Conservation (phyloP, 2,888 invertebrate species). For the Drosophila neoperkinsi region DNA sequence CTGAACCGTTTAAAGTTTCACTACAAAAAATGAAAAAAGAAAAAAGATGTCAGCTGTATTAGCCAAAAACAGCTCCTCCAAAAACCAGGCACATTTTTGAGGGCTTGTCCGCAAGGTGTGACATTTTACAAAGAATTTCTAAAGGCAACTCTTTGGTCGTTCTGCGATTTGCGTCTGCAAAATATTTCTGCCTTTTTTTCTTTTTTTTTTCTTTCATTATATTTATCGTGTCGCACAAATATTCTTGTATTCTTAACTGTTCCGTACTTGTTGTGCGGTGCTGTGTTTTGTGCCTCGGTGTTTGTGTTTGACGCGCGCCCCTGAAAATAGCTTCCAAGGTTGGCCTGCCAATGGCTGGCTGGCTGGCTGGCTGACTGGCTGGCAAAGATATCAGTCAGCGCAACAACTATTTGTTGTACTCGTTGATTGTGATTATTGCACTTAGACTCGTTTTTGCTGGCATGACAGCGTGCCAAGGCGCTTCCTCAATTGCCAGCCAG, state of each 20-base stretch:
- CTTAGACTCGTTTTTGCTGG: not conserved
- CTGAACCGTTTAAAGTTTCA: not conserved
- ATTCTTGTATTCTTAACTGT: conserved; percentile 25
- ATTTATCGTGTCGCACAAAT: conserved; percentile 25
- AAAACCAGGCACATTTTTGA: not conserved
- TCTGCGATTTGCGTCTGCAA: conserved; percentile 1
- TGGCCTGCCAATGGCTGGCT: conserved; percentile 34
- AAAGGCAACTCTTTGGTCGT: not conserved
- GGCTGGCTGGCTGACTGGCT: not conserved
- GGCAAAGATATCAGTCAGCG: conserved; percentile 12
- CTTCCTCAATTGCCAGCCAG: conserved; percentile 1
- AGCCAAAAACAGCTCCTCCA: not conserved
- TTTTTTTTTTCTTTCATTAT: not conserved
- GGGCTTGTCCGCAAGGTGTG: conserved; percentile 18
- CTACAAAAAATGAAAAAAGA: not conserved
- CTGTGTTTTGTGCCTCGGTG: conserved; percentile 38
- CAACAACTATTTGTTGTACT: conserved; percentile 3
- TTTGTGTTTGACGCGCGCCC: conserved; percentile 69
- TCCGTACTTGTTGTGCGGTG: conserved; percentile 6
- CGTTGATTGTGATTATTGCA: not conserved
- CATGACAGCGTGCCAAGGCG: conserved; percentile 12
- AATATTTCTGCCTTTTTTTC: not conserved
- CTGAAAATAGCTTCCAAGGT: conserved; percentile 83
- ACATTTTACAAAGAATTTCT: conserved; percentile 11
- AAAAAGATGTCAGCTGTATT: not conserved